Evolutionary conservation across 92 coral and sea anemone genomes (phyloP), one percentile per base, ranked within the genome.

Genomic region (Isaurus tuberculatus): DNA sequence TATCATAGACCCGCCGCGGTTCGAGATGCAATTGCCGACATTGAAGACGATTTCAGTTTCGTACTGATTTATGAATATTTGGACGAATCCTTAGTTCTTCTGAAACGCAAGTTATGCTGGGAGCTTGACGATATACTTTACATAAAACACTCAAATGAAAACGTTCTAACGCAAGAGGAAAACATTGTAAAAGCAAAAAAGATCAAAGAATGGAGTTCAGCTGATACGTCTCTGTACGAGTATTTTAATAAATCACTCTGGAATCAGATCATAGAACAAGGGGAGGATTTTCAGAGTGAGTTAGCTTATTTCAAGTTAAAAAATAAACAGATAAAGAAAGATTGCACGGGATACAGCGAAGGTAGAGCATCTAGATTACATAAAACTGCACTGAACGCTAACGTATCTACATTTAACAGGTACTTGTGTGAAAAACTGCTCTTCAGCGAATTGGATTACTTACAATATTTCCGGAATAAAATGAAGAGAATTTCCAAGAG

Each of bases 21-120:
- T 0, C 65, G 79, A 46, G 98, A 91, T 91, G 97, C 97, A 61
- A 92, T 97, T 42, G 69, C 84, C 42, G 98, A 94, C 67, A 73
- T 92, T 49, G 94, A 89, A 30, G 95, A 91, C 9, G 89, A 91
- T 75, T 95, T 95, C 61, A 90, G 93, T 0, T 28, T 95, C 10
- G 93, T 95, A 3, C 44, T 97, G 20, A 90, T 97, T 55, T 83
- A 90, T 77, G 99, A 97, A 73, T 89, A 91, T 43, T 84, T 97
- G 73, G 99, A 97, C 77, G 99, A 97, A 74, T 97, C 99, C 3
- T 72, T 97, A 4, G 99, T 97, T 29, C 75, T 97, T 60, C 20
- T 97, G 65, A 97, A 92, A 66, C 92, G 99, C 57, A 94, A 73
- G 65, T 34, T 97, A 7, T 97, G 99, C 78, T 97, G 99, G 99